These are phyloP conservation scores for Papilio gigon DNA, from an alignment of 2,888 invertebrate genomes.

Conservation along the genomic window DNA sequence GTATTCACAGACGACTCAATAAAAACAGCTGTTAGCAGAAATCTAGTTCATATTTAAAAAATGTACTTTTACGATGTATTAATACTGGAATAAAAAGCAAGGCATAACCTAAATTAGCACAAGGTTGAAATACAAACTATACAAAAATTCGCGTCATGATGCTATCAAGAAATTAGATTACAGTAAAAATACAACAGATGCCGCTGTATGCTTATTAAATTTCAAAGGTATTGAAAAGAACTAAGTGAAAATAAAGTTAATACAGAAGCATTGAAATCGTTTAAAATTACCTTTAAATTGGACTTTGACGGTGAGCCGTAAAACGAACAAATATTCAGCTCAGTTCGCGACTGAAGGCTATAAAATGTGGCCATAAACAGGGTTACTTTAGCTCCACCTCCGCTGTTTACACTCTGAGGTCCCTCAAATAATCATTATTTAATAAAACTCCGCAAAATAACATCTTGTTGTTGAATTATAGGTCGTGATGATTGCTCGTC, in stretches of 20 bases:
- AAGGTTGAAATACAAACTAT: too few relatives aligned
- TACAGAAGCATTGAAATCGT: conserved; percentile 37
- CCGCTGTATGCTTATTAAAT: not conserved
- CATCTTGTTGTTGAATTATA: not conserved
- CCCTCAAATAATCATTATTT: conserved; percentile 25
- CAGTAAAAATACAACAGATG: not conserved
- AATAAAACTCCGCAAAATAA: conserved; percentile 1
- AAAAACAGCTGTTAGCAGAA: conserved; percentile 12
- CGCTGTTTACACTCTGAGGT: conserved; percentile 27
- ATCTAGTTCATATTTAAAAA: not conserved
- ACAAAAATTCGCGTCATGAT: too few relatives aligned
- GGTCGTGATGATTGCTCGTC: conserved; percentile 6
- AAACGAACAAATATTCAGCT: conserved; percentile 57
- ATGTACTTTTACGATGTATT: not conserved
- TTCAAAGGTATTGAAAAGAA: not conserved
- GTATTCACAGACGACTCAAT: conserved; percentile 29
- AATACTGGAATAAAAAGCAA: too few relatives aligned
- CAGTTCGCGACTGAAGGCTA: conserved; percentile 47
- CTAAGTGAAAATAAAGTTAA: conserved; percentile 11
- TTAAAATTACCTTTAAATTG: conserved; percentile 39
- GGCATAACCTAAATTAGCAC: too few relatives aligned
- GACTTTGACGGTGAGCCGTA: conserved; percentile 47
- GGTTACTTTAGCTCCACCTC: conserved; percentile 1
- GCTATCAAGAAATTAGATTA: too few relatives aligned
- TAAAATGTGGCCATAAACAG: conserved; percentile 51